Evolutionary conservation across 2,797 vertebrate genomes (phyloP).

Genomic region (Pangasius mekongensis): DNA sequence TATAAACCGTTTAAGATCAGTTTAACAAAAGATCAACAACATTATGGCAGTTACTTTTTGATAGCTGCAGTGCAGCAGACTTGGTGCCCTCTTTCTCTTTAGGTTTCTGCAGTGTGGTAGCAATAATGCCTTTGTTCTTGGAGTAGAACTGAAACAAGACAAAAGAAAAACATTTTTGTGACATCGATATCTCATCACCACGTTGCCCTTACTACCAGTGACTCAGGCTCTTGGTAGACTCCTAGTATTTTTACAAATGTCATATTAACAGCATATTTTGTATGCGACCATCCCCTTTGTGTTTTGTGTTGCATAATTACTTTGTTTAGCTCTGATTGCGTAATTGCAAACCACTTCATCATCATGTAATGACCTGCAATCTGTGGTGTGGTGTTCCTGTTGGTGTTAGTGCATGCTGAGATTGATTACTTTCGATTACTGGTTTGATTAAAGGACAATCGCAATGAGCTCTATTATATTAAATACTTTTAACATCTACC

Average conservation of each 20-base stretch:
- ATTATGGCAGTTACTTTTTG: slow-evolving; percentile 76
- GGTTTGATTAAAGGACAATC: not conserved
- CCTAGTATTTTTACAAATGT: not conserved
- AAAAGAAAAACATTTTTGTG: slow-evolving; percentile 3
- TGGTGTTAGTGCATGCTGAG: not conserved
- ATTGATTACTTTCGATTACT: not conserved
- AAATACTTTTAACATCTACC: not conserved
- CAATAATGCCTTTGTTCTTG: slow-evolving; percentile 83
- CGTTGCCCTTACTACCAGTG: not conserved
- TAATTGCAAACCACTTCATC: not conserved
- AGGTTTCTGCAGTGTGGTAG: slow-evolving; percentile 84
- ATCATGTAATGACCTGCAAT: not conserved
- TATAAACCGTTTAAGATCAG: not conserved
- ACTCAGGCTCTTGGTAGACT: not conserved
- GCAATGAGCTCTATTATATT: not conserved
- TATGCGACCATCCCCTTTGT: too few species aligned
- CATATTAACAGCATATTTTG: not conserved
- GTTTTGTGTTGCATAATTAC: not conserved
- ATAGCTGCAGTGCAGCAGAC: slow-evolving; percentile 85
- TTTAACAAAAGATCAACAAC: not conserved
- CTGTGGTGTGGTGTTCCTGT: not conserved
- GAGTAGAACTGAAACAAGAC: slow-evolving; percentile 81
- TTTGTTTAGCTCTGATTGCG: not conserved
- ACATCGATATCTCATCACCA: not conserved
- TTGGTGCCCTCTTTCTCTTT: slow-evolving; percentile 85